Conservation (phyloP, 1,140 invertebrate species). For the Drosophila guanche region DNA sequence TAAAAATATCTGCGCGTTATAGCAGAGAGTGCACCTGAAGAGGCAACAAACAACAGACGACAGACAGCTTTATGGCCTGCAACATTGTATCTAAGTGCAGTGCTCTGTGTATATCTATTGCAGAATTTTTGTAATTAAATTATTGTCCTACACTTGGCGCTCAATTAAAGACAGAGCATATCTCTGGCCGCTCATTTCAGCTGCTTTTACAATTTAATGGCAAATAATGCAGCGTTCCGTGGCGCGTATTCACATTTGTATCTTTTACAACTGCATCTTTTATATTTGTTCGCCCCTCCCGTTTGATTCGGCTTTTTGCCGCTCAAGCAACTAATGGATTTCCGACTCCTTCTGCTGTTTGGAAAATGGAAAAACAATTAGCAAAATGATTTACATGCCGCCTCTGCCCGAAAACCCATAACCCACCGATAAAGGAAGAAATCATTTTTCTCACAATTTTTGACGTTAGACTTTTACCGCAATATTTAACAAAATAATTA, state of each 20-base stretch:
- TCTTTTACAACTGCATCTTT: slow-evolving; percentile 5
- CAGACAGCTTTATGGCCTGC: slow-evolving; percentile 37
- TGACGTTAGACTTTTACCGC: slow-evolving; percentile 37
- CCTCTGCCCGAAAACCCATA: slow-evolving; percentile 49
- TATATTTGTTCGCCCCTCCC: not conserved
- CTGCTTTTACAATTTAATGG: slow-evolving; percentile 74
- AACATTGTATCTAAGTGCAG: slow-evolving; percentile 31
- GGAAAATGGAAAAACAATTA: slow-evolving; percentile 72
- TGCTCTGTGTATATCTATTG: slow-evolving; percentile 9
- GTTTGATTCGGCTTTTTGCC: not conserved
- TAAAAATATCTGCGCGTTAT: slow-evolving; percentile 77
- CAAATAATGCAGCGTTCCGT: slow-evolving; percentile 46
- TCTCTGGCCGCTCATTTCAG: slow-evolving; percentile 28
- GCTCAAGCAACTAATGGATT: slow-evolving; percentile 28
- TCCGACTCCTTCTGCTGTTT: slow-evolving; percentile 9
- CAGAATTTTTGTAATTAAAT: slow-evolving; percentile 68
- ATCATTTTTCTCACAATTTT: slow-evolving; percentile 55
- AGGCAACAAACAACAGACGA: slow-evolving; percentile 1
- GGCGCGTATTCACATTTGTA: slow-evolving; percentile 5
- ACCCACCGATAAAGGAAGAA: slow-evolving; percentile 24
- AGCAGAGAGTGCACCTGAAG: slow-evolving; percentile 44
- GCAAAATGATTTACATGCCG: slow-evolving; percentile 76
- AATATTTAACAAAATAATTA: slow-evolving; percentile 77
- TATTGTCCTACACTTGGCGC: slow-evolving; percentile 70
- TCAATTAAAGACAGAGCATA: slow-evolving; percentile 58